phyloP scores from a whole-genome alignment of 2,888 invertebrate species.

The Apomyelois bistriatella region DNA sequence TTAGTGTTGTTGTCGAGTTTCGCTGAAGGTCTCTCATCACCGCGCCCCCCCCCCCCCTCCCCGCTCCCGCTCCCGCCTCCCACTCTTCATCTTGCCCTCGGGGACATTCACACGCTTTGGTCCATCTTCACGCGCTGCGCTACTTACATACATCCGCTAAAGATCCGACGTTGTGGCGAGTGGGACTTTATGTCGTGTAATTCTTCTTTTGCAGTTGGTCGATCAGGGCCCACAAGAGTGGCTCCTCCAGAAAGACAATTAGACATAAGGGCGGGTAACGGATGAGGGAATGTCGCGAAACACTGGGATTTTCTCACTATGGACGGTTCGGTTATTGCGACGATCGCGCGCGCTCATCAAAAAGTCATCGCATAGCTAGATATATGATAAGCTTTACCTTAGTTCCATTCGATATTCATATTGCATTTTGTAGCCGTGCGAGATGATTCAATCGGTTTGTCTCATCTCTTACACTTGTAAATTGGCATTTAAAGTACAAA shows the following conservation, averaged over 20 bases:
- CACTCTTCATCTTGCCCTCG: constrained; percentile 55
- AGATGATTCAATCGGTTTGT: constrained; percentile 67
- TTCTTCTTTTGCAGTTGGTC: constrained; percentile 80
- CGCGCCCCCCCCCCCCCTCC: constrained; percentile 36
- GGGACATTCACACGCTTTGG: constrained; percentile 74
- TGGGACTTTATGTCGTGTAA: constrained; percentile 76
- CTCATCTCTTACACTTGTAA: constrained; percentile 72
- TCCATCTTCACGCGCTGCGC: constrained; percentile 75
- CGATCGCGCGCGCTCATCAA: constrained; percentile 68
- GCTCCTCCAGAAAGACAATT: constrained; percentile 80
- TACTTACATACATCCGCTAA: constrained; percentile 70
- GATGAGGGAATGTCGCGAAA: constrained; percentile 76
- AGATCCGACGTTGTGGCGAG: constrained; percentile 64
- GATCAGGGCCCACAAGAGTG: constrained; percentile 80
- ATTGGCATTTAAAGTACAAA: constrained; percentile 81
- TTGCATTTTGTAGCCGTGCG: constrained; percentile 67
- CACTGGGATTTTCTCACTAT: constrained; percentile 77
- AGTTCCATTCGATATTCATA: constrained; percentile 63
- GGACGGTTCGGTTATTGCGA: constrained; percentile 73
- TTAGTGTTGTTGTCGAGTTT: constrained; percentile 60
- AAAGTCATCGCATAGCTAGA: constrained; percentile 79
- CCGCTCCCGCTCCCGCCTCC: constrained; percentile 31
- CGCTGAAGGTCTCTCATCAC: constrained; percentile 79
- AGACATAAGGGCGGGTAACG: constrained; percentile 72
- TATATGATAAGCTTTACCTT: constrained; percentile 60